Evolutionary conservation across 2,797 vertebrate genomes (phyloP), one percentile per base, ranked within the genome.

Genomic region (Heterohyrax brucei): DNA sequence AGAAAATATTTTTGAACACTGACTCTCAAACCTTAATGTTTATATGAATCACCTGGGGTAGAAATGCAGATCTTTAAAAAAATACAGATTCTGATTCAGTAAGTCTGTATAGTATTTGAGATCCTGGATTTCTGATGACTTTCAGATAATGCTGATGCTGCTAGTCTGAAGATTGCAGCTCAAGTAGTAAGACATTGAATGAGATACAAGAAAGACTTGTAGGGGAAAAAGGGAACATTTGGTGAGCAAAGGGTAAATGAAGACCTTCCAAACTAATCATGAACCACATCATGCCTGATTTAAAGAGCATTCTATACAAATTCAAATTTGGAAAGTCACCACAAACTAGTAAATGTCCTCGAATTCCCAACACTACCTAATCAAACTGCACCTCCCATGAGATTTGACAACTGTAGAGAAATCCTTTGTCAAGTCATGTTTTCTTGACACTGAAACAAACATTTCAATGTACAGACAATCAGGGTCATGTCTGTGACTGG

Each of bases 1-100:
- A 87, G 56, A 87, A 94, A 94, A 39, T 91, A 83, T 83, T 89
- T 96, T 81, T 89, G 9, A 77, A 77, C 12, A 62, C 30, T 88
- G 33, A 2, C 88, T 85, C 73, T 70, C 70, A 95, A 94, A 91
- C 1, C 56, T 86, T 77, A 95, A 44, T 78, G 46, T 91, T 28
- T 3, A 28, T 26, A 22, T 84, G 75, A 89, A 92, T 78, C 22
- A 46, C 4, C 64, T 50, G 10, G 4, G 30, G 12, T 19, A 6
- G 26, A 24, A 16, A 68, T 14, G 26, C 22, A 76, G 44, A 10
- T n/a, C 14, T 76, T 91, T 91, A 85, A 92, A 91, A 85, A 89
- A 85, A 56, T 61, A 72, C 9, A 59, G 24, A 88, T 81, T 96
- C 21, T 85, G 77, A 18, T 84, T 94, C n/a, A 44, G 16, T 89